These are phyloP conservation scores for Napeogenes inachia DNA, from an alignment of 2,888 invertebrate species.

Conservation along the genomic window DNA sequence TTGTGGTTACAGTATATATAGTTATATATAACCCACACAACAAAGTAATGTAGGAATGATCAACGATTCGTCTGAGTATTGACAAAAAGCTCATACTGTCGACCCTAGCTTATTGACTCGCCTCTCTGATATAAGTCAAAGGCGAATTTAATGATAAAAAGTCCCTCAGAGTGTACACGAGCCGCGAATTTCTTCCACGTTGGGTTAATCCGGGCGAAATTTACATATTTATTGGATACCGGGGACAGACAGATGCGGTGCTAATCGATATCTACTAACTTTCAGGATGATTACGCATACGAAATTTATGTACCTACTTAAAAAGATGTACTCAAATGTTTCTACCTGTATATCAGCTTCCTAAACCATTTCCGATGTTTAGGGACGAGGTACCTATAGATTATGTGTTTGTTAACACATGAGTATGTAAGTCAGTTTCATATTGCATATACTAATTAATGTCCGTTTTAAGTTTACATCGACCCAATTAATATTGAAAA, in stretches of 20 bases:
- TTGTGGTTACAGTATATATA: no score
- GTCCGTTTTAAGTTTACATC: no score
- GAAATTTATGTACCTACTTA: conserved; percentile 15
- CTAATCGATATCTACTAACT: conserved; percentile 51
- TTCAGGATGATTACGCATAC: conserved; percentile 25
- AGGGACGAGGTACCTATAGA: background rate
- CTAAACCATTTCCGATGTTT: conserved; percentile 3
- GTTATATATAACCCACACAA: no score
- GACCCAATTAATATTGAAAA: no score
- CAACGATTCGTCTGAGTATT: background rate
- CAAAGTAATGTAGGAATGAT: no score
- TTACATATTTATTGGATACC: conserved; percentile 68
- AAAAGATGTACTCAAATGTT: background rate
- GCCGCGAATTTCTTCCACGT: conserved; percentile 36
- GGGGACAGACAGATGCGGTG: conserved; percentile 53
- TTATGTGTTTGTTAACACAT: no score
- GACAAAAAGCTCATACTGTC: conserved; percentile 7
- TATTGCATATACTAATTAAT: no score
- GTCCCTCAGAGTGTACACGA: conserved; percentile 30
- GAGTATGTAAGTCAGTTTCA: no score
- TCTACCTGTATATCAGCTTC: conserved; percentile 3
- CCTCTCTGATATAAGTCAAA: conserved; percentile 21
- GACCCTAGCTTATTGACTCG: conserved; percentile 14
- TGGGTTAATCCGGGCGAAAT: conserved; percentile 49
- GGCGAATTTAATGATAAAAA: conserved; percentile 32